Evolutionary conservation across 2,888 invertebrate genomes (phyloP), one percentile per base, ranked within the genome.

Genomic region (Cloeon dipterum): DNA sequence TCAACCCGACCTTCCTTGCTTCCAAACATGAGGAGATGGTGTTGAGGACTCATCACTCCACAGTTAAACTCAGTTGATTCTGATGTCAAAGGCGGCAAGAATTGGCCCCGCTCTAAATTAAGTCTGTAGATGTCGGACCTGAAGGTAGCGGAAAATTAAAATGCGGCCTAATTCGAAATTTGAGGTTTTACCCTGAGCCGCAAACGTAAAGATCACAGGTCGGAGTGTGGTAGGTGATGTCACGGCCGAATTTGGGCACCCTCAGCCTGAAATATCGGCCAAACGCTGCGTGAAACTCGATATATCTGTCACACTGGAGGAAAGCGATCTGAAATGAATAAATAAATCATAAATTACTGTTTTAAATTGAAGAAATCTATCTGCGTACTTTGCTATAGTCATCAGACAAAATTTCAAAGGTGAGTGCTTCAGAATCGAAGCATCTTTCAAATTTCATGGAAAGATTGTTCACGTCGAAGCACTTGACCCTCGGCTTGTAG

Each of bases 361-460:
- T 4, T 26, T 20, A 25, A 14, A n/a, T n/a, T n/a, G n/a, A n/a
- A n/a, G 14, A 5, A 2, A 32, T 29, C 21, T 5, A 21, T 8
- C 32, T 26, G 46, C 44, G 51, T 57, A 83, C 85, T 69, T 98
- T 98, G 45, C 85, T 76, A 52, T 91, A 98, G 57, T 96, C 96
- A 49, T 96, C 91, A 47, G 89, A 86, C 21, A 99, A 62, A 46
- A 83, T 66, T 58, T 85, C 74, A 61, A 94, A 86, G 42, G 82
- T 78, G n/a, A 93, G 72, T 33, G 91, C 85, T 63, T 98, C 94
- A 0, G 91, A 76, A 59, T 98, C 98, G 49, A 96, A 74, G 52
- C 98, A 94, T 43, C 96, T 66, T 58, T 98, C 96, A 63, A 98
- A 98, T 59, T 99, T 98, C 49, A 94, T 63, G 0, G 94, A 89